phyloP scores from a whole-genome alignment of 2,888 invertebrate species.

The Plutella xylostella region DNA sequence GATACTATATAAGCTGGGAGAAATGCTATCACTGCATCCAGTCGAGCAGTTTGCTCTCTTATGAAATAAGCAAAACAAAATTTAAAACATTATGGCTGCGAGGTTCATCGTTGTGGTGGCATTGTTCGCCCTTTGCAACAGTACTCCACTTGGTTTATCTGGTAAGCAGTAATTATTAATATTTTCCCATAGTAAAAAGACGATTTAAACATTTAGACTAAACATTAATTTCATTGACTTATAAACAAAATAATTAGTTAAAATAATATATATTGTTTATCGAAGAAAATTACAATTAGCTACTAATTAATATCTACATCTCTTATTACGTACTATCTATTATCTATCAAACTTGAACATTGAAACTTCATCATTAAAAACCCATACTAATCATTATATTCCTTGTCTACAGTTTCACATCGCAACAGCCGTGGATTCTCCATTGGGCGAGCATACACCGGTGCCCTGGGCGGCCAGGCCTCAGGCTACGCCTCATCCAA shows the following conservation, averaged over 20 bases:
- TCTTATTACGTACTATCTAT: too few species aligned
- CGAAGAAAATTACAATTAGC: too few species aligned
- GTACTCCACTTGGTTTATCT: conserved; percentile 44
- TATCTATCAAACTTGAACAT: background rate
- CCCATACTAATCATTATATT: conserved; percentile 2
- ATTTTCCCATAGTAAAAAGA: too few species aligned
- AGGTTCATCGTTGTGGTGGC: conserved; percentile 47
- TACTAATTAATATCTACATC: too few species aligned
- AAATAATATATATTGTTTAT: background rate
- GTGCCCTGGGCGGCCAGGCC: conserved; percentile 33
- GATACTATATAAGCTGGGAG: conserved; percentile 55
- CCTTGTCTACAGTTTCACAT: conserved; percentile 31
- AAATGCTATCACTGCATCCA: conserved; percentile 66
- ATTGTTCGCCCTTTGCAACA: conserved; percentile 41
- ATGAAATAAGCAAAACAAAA: conserved; percentile 20
- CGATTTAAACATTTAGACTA: too few species aligned
- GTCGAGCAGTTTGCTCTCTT: conserved; percentile 38
- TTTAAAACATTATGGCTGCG: conserved; percentile 38
- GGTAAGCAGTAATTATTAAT: conserved; percentile 30
- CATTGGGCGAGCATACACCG: conserved; percentile 36
- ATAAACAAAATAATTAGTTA: too few species aligned
- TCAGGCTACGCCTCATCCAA: conserved; percentile 33
- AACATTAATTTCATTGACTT: too few species aligned
- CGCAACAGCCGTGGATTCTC: conserved; percentile 49
- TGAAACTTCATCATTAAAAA: background rate